Conservation (phyloP, 2,797 vertebrate species). For the Salarias fasciatus region DNA sequence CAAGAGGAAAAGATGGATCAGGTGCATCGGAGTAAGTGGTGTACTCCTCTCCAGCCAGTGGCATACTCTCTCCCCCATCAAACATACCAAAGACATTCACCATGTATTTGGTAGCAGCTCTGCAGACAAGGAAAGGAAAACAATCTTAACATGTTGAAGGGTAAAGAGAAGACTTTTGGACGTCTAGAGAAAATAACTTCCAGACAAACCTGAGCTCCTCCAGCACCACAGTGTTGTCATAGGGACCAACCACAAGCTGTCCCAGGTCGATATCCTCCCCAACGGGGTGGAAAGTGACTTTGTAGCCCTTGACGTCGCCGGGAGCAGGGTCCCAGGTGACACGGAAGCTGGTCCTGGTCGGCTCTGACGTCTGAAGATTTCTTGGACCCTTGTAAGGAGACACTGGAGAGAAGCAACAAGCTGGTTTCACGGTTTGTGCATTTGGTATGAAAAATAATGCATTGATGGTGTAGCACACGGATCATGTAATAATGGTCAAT, state of each 20-base stretch:
- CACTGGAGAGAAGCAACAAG: constrained; percentile 74
- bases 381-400: constrained; percentile 93
- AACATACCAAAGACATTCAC: constrained; percentile 97
- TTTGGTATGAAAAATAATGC: background rate
- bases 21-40: constrained; percentile 92
- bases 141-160: background rate
- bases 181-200: background rate
- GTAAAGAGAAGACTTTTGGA: background rate
- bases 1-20: constrained; percentile 57
- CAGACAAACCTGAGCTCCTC: constrained; percentile 93
- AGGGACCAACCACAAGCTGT: constrained; percentile 91
- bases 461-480: background rate
- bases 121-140: constrained; percentile 58
- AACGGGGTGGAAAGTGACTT: constrained; percentile 92
- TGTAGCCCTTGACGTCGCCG: constrained; percentile 93
- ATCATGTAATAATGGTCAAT: no score
- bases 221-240: constrained; percentile 96
- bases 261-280: constrained; percentile 87
- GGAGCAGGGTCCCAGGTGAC: constrained; percentile 97
- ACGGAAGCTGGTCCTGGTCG: constrained; percentile 94
- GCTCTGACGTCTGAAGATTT: constrained; percentile 96
- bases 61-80: constrained; percentile 95
- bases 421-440: no score
- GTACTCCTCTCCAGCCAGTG: constrained; percentile 95
- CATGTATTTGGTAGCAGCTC: constrained; percentile 94